Conservation (phyloP, 2,888 invertebrate species). For the Artemia sp. region DNA sequence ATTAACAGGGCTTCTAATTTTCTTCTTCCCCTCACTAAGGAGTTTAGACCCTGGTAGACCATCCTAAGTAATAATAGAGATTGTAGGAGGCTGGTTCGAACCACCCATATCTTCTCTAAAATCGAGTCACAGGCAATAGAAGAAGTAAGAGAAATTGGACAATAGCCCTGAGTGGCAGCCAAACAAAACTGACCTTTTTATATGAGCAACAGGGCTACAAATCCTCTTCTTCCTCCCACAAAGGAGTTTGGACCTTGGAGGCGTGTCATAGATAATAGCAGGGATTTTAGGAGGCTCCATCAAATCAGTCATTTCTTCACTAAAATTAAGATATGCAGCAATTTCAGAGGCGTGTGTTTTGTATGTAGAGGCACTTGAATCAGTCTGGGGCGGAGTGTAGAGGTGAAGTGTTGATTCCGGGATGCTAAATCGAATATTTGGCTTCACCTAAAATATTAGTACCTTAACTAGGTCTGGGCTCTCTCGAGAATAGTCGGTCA, state of each 20-base stretch:
- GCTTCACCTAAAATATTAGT: conserved; percentile 15
- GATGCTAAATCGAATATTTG: conserved; percentile 18
- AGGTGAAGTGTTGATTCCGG: conserved; percentile 19
- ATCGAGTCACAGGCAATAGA: too few relatives aligned
- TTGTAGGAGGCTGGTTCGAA: neutral
- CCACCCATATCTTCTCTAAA: neutral
- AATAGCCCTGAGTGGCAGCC: too few relatives aligned
- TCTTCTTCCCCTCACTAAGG: neutral
- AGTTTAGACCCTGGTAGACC: neutral
- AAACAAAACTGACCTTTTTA: too few relatives aligned
- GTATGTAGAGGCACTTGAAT: neutral
- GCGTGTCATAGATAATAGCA: neutral
- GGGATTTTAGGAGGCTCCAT: neutral
- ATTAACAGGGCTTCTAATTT: neutral
- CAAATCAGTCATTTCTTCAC: neutral
- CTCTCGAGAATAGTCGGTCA: too few relatives aligned
- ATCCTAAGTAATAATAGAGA: neutral
- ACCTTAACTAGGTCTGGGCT: neutral
- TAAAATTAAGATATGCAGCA: neutral
- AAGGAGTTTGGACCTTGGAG: neutral
- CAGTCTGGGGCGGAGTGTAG: conserved; percentile 14
- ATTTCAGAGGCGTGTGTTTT: neutral
- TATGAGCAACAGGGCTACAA: too few relatives aligned
- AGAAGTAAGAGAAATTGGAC: too few relatives aligned
- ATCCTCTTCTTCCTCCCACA: neutral